Evolutionary conservation across 2,113 vertebrate genomes (phyloP).

Genomic region (Cardinalis cardinalis): DNA sequence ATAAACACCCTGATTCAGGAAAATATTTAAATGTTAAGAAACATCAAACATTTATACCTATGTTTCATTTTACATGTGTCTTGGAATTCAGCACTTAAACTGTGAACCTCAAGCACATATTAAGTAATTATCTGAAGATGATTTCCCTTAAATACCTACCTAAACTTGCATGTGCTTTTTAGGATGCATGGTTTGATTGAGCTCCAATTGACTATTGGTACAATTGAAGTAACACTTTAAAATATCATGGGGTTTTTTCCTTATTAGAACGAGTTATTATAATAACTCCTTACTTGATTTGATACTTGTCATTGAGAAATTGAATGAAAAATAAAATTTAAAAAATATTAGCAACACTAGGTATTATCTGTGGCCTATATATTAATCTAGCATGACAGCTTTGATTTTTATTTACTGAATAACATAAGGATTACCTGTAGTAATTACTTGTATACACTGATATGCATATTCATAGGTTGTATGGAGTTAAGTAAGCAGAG

Average conservation of each 20-base stretch:
- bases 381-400: background rate
- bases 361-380: background rate
- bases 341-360: background rate
- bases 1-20: background rate
- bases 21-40: background rate
- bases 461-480: background rate
- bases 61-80: background rate
- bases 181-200: background rate
- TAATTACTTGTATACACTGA: background rate
- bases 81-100: background rate
- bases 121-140: background rate
- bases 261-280: background rate
- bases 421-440: background rate
- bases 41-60: background rate
- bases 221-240: background rate
- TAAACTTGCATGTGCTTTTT: background rate
- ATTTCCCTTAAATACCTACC: background rate
- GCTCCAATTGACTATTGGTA: background rate
- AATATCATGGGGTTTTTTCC: accelerated
- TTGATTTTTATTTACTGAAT: background rate
- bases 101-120: background rate
- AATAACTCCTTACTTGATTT: background rate
- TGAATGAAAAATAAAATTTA: background rate
- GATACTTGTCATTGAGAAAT: background rate
- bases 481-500: background rate